Conservation (phyloP, 2,888 invertebrate species). For the Nomada ruficornis region DNA sequence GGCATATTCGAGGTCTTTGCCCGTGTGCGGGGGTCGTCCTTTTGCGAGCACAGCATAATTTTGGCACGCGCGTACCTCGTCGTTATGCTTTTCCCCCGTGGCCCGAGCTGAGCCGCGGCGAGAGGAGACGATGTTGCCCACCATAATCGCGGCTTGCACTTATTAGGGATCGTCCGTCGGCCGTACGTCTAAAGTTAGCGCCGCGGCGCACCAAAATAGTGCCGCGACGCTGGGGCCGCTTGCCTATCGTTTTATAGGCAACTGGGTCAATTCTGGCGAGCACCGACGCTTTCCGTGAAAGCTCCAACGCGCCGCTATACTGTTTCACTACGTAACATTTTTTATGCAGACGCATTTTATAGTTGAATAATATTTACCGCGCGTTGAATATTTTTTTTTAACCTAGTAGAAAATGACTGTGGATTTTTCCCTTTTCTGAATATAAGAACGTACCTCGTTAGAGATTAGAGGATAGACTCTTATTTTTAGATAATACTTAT, state of each 20-base stretch:
- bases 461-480: background rate
- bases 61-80: conserved; percentile 76
- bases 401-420: background rate
- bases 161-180: conserved; percentile 82
- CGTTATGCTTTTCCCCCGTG: conserved; percentile 70
- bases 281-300: conserved; percentile 50
- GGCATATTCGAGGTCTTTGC: conserved; percentile 76
- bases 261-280: conserved; percentile 80
- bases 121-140: conserved; percentile 72
- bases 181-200: conserved; percentile 82
- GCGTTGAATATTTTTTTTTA: background rate
- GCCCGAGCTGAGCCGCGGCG: conserved; percentile 48
- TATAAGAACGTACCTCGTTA: background rate
- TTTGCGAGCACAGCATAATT: conserved; percentile 75
- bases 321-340: background rate
- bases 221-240: conserved; percentile 74
- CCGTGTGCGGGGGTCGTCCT: conserved; percentile 67
- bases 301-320: conserved; percentile 27
- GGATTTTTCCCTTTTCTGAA: background rate
- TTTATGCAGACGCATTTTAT: background rate
- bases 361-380: background rate
- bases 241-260: conserved; percentile 81
- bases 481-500: too few species aligned
- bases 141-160: conserved; percentile 82
- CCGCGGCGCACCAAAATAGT: conserved; percentile 78